A percentile compares a stretch with the other conserved stretches of the same genome.
Conservation (phyloP, 2,888 invertebrate species). For the Neuroscelio doddi region DNA sequence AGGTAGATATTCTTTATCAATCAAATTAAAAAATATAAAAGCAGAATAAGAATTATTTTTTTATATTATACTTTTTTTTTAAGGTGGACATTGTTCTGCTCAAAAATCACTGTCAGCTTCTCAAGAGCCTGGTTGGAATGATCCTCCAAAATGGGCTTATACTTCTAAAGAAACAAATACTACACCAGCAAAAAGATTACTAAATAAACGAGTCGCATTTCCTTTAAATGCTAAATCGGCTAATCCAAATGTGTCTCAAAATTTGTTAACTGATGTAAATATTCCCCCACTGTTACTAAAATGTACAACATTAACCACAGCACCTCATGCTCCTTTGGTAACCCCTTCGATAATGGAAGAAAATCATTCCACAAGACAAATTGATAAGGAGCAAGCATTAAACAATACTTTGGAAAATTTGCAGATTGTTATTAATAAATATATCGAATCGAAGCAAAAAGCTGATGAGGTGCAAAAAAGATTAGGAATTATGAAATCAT, state of each 20-base stretch:
- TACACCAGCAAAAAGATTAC: slow-evolving; percentile 60
- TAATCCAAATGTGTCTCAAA: slow-evolving; percentile 11
- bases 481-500: slow-evolving; percentile 74
- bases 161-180: slow-evolving; percentile 27
- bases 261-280: slow-evolving; percentile 17
- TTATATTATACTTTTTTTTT: slow-evolving; percentile 24
- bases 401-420: slow-evolving; percentile 54
- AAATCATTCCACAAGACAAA: slow-evolving; percentile 8
- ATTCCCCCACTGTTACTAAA: slow-evolving; percentile 54
- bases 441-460: slow-evolving; percentile 47
- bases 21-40: too few species aligned
- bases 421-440: slow-evolving; percentile 49
- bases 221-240: slow-evolving; percentile 56
- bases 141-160: slow-evolving; percentile 67
- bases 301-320: slow-evolving; percentile 48
- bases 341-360: slow-evolving; percentile 39
- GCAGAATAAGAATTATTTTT: too few species aligned
- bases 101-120: slow-evolving; percentile 60
- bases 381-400: slow-evolving; percentile 56
- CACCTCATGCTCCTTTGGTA: slow-evolving; percentile 56
- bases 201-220: slow-evolving; percentile 68
- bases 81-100: slow-evolving; percentile 53
- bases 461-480: slow-evolving; percentile 74
- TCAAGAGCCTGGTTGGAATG: slow-evolving; percentile 69
- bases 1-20: too few species aligned